These are phyloP conservation scores for Penaeus chinensis DNA, from an alignment of 1,140 invertebrate genomes.

Conservation along the genomic window DNA sequence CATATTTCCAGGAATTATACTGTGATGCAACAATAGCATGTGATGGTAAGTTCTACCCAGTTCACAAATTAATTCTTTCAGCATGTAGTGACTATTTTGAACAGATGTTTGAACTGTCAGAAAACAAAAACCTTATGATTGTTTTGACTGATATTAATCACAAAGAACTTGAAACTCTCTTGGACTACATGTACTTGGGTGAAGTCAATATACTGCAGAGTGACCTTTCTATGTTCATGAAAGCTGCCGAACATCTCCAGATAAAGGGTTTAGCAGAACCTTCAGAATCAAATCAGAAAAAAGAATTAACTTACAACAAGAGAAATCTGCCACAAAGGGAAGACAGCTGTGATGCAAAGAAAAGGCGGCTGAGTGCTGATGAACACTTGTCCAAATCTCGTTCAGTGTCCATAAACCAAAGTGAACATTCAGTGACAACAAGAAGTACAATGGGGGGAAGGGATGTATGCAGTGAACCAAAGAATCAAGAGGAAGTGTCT, in stretches of 20 bases:
- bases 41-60: slow-evolving; percentile 21
- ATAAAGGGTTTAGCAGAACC: slow-evolving; percentile 26
- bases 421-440: too few species aligned
- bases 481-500: too few species aligned
- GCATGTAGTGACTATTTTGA: slow-evolving; percentile 34
- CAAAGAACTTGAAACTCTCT: slow-evolving; percentile 9
- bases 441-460: too few species aligned
- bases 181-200: slow-evolving; percentile 26
- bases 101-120: slow-evolving; percentile 25
- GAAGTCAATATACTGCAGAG: slow-evolving; percentile 29
- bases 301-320: neutral
- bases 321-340: neutral
- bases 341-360: neutral
- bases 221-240: slow-evolving; percentile 7
- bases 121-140: slow-evolving; percentile 8
- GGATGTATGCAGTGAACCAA: too few species aligned
- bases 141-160: slow-evolving; percentile 17
- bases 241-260: slow-evolving; percentile 7
- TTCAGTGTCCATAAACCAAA: too few species aligned
- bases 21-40: slow-evolving; percentile 34
- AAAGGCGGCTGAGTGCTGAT: neutral
- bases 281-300: slow-evolving; percentile 1
- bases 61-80: slow-evolving; percentile 22
- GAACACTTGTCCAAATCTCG: too few species aligned
- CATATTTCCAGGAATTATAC: slow-evolving; percentile 5